Evolutionary conservation across 64 coral and sea anemone genomes (phyloP).

Genomic region (Pocillopora damicornis): DNA sequence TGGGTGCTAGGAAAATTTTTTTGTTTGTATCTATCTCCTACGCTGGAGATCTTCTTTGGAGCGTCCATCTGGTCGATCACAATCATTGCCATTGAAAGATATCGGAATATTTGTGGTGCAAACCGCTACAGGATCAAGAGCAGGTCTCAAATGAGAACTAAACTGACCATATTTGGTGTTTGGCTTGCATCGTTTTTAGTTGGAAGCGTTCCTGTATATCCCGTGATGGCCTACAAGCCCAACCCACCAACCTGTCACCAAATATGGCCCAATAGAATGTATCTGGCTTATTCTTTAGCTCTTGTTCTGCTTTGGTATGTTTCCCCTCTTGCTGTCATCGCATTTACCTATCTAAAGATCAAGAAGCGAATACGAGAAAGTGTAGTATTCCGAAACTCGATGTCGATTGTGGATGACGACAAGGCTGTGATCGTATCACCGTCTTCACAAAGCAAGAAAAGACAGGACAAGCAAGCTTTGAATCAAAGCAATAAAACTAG

Average conservation of each 20-base stretch:
- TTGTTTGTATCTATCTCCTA: conserved; percentile 41
- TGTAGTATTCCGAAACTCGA: conserved; percentile 28
- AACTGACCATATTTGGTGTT: conserved; percentile 8
- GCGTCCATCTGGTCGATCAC: conserved; percentile 69
- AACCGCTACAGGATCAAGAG: neutral
- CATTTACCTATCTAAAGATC: conserved; percentile 47
- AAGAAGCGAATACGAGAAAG: conserved; percentile 20
- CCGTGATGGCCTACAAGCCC: neutral
- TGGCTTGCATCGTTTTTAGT: conserved; percentile 53
- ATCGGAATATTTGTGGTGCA: conserved; percentile 29
- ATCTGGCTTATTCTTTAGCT: neutral
- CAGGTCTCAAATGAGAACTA: conserved; percentile 11
- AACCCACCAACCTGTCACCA: neutral
- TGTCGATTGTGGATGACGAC: neutral
- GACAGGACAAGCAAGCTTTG: neutral
- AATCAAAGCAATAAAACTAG: conserved; percentile 38
- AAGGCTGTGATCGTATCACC: neutral
- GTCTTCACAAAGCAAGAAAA: neutral
- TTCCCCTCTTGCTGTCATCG: conserved; percentile 38
- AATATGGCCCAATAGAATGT: neutral
- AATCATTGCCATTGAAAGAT: conserved; percentile 48
- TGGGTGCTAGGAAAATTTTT: conserved; percentile 13
- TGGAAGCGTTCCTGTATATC: conserved; percentile 44
- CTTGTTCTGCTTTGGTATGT: conserved; percentile 41
- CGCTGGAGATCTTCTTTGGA: conserved; percentile 52